Conservation (phyloP, 1,140 invertebrate species). For the Zaprionus kolodkinae region DNA sequence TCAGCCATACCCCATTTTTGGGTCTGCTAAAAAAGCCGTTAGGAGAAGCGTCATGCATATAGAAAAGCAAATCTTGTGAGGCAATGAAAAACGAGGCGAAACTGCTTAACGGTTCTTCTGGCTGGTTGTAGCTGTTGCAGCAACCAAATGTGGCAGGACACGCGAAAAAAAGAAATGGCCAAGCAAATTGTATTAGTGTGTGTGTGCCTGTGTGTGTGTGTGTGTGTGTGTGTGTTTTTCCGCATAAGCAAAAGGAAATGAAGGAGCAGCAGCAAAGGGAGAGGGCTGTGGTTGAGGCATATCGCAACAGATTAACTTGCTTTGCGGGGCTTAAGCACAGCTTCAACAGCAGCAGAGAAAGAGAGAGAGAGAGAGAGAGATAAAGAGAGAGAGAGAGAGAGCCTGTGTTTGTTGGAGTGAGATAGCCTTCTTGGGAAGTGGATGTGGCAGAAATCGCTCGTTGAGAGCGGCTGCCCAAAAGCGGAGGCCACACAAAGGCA, state of each 20-base stretch:
- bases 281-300: constrained; percentile 22
- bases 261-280: not conserved
- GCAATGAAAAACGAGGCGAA: constrained; percentile 78
- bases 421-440: constrained; percentile 2
- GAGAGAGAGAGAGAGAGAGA: constrained; percentile 1
- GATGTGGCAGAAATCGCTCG: constrained; percentile 22
- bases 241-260: constrained; percentile 11
- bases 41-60: constrained; percentile 29
- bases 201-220: constrained; percentile 40
- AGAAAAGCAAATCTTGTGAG: constrained; percentile 66
- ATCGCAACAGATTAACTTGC: constrained; percentile 79
- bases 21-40: not conserved
- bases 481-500: constrained; percentile 68
- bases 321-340: constrained; percentile 67
- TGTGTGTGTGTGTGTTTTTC: constrained; percentile 32
- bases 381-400: not conserved
- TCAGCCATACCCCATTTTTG: not conserved
- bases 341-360: constrained; percentile 32
- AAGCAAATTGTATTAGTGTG: constrained; percentile 68
- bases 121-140: constrained; percentile 23
- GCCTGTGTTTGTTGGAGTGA: not conserved
- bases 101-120: constrained; percentile 72
- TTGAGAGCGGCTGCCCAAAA: constrained; percentile 46
- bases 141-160: constrained; percentile 37
- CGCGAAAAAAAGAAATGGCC: constrained; percentile 51